Evolutionary conservation across 2,888 invertebrate genomes (phyloP), one percentile per base, ranked within the genome.

Genomic region (Rhyacophila evoluta): DNA sequence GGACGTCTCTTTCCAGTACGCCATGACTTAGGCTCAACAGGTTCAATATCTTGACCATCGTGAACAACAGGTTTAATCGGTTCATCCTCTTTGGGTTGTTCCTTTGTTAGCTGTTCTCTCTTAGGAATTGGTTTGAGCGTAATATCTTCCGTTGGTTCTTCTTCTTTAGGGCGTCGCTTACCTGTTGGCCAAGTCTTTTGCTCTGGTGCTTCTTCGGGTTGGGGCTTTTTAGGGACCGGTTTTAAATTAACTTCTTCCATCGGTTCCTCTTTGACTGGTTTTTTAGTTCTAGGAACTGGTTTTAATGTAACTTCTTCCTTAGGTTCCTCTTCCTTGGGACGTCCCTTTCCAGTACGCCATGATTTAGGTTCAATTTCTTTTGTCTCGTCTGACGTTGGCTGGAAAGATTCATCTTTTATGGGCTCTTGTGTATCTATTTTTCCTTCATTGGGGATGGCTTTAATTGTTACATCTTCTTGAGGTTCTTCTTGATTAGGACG

Each of bases 241-340:
- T 76, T 79, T n/a, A 79, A 70, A 8, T 72, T 39, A 1, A 70
- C 29, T 71, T 79, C 79, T 36, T 81, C 76, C 1, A 84, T 82
- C 79, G 91, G 88, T 83, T 88, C 38, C 69, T 79, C 86, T 37
- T 86, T 86, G 10, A 83, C 72, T 1, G 82, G 82, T 37, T 82
- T 83, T 73, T 85, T 83, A 41, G 81, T 78, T 78, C 85, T 86
- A 82, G 85, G 84, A 74, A 87, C 81, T 19, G 88, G 88, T 82
- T 90, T 90, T 0, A 89, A 83, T 1, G 84, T 83, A 0, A 88
- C 85, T 83, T 89, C 87, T 83, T 88, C 86, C 77, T 84, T 84
- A 73, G 85, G 85, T 77, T 85, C 84, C 80, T 86, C 85, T 76
- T 86, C 84, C 29, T 85, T 76, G 74, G 84, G 84, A 67, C 83